These are phyloP conservation scores for Lithophane socia DNA, from an alignment of 2,888 invertebrate genomes.

Conservation along the genomic window DNA sequence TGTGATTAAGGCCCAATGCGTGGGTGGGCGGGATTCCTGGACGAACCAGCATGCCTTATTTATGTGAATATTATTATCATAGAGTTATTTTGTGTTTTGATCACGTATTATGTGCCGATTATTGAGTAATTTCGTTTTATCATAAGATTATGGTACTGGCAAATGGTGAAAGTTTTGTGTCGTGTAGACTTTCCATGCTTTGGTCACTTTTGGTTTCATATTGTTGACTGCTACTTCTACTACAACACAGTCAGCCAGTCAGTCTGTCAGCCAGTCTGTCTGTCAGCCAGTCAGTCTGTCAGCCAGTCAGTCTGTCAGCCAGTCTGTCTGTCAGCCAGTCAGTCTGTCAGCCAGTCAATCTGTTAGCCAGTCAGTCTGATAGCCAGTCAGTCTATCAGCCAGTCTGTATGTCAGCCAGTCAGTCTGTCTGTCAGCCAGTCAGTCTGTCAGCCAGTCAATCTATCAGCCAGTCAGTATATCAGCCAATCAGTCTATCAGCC, in stretches of 20 bases:
- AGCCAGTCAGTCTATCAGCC: background rate
- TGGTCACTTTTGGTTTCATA: conserved; percentile 27
- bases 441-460: background rate
- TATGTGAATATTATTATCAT: conserved; percentile 52
- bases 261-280: background rate
- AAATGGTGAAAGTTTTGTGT: conserved; percentile 44
- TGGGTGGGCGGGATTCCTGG: conserved; percentile 66
- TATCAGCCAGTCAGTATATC: too few relatives aligned
- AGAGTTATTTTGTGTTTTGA: conserved; percentile 56
- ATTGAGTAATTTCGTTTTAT: conserved; percentile 38
- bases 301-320: too few relatives aligned
- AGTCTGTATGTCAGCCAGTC: background rate
- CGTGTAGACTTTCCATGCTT: conserved; percentile 3
- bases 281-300: background rate
- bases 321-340: background rate
- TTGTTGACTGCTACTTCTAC: background rate
- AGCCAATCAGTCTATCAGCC: background rate
- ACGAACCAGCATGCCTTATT: conserved; percentile 45
- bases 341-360: background rate
- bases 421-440: background rate
- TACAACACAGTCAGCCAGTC: background rate
- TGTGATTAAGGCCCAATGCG: conserved; percentile 58
- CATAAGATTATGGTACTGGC: conserved; percentile 39
- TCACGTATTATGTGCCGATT: conserved; percentile 35
- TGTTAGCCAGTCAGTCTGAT: too few relatives aligned